These are phyloP conservation scores for Cariama cristata DNA, from an alignment of 2,113 vertebrate genomes.

Conservation along the genomic window DNA sequence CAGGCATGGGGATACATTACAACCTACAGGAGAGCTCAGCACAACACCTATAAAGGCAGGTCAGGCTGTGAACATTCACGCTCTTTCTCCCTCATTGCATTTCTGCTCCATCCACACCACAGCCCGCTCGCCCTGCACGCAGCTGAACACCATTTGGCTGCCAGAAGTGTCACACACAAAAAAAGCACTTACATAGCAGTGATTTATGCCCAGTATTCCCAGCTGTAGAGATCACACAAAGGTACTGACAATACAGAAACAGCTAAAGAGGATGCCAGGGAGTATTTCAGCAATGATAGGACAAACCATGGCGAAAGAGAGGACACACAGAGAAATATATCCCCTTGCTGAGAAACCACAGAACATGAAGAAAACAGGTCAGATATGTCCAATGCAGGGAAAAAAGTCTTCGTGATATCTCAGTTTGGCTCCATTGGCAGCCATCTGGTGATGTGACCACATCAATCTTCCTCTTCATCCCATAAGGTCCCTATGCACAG, in stretches of 20 bases:
- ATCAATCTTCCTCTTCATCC: background rate
- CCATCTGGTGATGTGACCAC: background rate
- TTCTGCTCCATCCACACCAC: background rate
- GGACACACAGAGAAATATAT: background rate
- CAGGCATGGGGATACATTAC: background rate
- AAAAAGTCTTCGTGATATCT: background rate
- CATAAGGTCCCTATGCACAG: background rate
- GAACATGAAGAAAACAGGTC: background rate
- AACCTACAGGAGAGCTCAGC: background rate
- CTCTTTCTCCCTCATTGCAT: background rate
- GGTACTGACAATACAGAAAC: background rate
- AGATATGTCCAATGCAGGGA: background rate
- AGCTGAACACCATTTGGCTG: background rate
- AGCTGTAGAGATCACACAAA: background rate
- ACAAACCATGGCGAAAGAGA: background rate
- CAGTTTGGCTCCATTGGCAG: background rate
- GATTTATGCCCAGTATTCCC: background rate
- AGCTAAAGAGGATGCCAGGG: background rate
- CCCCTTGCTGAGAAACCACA: background rate
- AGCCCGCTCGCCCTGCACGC: background rate
- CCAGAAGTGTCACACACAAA: background rate
- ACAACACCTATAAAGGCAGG: background rate
- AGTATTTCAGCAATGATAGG: background rate
- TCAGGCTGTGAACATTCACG: background rate
- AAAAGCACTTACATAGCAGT: background rate